Conservation (phyloP, 1,140 invertebrate genomes). For the Drosophila orena region DNA sequence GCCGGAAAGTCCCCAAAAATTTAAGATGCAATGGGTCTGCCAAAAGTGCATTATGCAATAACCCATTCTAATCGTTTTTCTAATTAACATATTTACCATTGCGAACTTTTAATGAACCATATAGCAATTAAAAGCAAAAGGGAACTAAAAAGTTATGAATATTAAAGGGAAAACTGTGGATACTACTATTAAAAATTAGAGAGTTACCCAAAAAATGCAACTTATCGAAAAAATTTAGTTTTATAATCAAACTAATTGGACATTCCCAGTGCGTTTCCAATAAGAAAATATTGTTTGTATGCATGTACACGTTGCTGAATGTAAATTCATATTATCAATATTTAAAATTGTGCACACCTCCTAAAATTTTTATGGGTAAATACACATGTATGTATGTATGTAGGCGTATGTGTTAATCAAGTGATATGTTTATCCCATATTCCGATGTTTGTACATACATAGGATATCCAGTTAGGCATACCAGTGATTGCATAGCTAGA, state of each 20-base stretch:
- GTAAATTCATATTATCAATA: not conserved
- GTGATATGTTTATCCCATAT: too few species aligned
- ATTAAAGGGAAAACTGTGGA: not conserved
- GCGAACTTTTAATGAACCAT: too few species aligned
- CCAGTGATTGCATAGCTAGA: constrained; percentile 5
- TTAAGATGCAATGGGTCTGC: not conserved
- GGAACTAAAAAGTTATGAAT: not conserved
- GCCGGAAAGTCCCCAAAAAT: not conserved
- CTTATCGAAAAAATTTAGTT: not conserved
- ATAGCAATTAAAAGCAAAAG: too few species aligned
- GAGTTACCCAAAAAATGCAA: not conserved
- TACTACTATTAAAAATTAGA: not conserved
- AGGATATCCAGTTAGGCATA: not conserved
- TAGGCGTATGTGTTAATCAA: too few species aligned
- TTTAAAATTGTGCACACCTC: not conserved
- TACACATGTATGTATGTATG: not conserved
- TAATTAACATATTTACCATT: too few species aligned
- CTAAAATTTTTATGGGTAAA: not conserved
- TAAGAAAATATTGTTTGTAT: constrained; percentile 6
- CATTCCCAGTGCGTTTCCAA: not conserved
- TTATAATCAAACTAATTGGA: not conserved
- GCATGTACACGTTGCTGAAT: constrained; percentile 1
- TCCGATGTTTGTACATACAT: not conserved
- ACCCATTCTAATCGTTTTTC: not conserved
- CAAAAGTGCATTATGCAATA: not conserved